phyloP scores from a whole-genome alignment of 2,888 invertebrate genomes.

The Rhagonycha fulva region DNA sequence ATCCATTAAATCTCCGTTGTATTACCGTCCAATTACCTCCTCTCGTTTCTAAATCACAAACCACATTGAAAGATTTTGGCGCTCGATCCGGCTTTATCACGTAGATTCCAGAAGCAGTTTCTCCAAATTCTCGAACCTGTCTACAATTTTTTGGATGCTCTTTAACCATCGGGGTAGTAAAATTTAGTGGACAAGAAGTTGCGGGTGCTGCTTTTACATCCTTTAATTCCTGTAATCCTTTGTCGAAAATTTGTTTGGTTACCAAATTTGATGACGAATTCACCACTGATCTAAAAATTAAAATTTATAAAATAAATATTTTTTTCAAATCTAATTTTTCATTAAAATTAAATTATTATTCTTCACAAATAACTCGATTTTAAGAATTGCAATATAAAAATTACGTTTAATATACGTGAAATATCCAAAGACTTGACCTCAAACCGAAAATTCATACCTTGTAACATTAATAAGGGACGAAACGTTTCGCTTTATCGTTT shows the following conservation, averaged over 20 bases:
- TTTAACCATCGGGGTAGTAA: background rate
- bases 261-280: slow-evolving; percentile 37
- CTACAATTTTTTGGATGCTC: slow-evolving; percentile 59
- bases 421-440: background rate
- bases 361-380: too few relatives aligned
- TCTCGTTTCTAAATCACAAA: slow-evolving; percentile 64
- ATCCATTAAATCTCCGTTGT: slow-evolving; percentile 68
- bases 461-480: too few relatives aligned
- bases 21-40: slow-evolving; percentile 74
- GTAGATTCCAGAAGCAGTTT: slow-evolving; percentile 63
- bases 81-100: slow-evolving; percentile 62
- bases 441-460: too few relatives aligned
- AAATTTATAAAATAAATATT: background rate
- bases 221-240: slow-evolving; percentile 39
- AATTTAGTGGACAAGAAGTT: background rate
- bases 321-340: too few relatives aligned
- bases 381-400: background rate
- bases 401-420: background rate
- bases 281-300: slow-evolving; percentile 33
- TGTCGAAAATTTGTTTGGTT: slow-evolving; percentile 48
- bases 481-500: too few relatives aligned
- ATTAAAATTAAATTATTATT: too few relatives aligned
- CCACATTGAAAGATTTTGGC: slow-evolving; percentile 65
- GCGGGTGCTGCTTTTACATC: slow-evolving; percentile 24
- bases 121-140: slow-evolving; percentile 60